A percentile compares a stretch with the other conserved stretches of the same genome.
These are phyloP conservation scores for Thysanoteuthis rhombus DNA, from an alignment of 2,888 invertebrate genomes.

Conservation along the genomic window DNA sequence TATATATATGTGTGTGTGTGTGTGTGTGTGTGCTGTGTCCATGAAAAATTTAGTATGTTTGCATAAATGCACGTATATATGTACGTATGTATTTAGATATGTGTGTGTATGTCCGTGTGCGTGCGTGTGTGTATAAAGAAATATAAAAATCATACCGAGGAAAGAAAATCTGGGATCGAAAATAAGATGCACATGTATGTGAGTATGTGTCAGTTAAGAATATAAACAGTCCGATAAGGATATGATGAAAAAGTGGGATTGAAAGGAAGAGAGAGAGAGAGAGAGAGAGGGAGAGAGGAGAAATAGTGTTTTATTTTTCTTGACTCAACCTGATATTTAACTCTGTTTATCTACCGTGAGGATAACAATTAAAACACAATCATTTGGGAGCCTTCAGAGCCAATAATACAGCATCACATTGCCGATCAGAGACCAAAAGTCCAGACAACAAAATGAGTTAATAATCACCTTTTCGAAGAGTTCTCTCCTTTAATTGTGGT, in stretches of 20 bases:
- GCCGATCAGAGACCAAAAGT: neutral
- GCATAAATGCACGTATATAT: neutral
- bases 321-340: neutral
- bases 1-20: too few relatives aligned
- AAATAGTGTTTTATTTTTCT: neutral
- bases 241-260: neutral
- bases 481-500: neutral
- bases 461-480: neutral
- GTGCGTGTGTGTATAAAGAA: neutral
- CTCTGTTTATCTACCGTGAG: neutral
- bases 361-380: neutral
- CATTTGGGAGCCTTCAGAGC: neutral
- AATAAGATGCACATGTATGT: too few relatives aligned
- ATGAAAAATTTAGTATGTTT: too few relatives aligned
- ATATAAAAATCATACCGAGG: neutral
- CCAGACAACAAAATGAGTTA: constrained; percentile 12
- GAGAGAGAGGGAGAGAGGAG: neutral
- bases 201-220: too few relatives aligned
- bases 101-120: neutral
- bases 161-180: neutral
- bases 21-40: too few relatives aligned
- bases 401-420: neutral
- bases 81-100: neutral
- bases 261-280: neutral
- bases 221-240: neutral